A percentile compares a stretch with the other conserved stretches of the same genome.
These are phyloP conservation scores for Colostygia pectinataria DNA, from an alignment of 2,888 invertebrate species.

Conservation along the genomic window DNA sequence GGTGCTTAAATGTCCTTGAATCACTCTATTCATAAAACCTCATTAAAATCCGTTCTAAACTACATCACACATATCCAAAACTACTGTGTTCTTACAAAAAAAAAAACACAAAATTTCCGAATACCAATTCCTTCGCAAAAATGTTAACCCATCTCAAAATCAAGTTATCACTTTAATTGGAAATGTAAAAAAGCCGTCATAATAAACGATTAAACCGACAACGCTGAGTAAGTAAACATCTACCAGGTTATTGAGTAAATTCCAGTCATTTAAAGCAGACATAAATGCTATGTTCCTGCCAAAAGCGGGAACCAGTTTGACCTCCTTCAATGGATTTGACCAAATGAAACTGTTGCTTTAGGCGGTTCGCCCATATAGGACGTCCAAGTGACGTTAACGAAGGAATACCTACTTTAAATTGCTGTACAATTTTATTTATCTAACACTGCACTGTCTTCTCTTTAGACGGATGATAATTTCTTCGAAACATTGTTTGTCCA, in stretches of 20 bases:
- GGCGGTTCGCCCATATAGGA: too few relatives aligned
- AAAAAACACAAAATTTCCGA: constrained; percentile 7
- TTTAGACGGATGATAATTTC: too few relatives aligned
- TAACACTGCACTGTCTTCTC: too few relatives aligned
- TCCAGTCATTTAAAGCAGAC: constrained; percentile 28
- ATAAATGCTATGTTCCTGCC: constrained; percentile 33
- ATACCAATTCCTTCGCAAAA: constrained; percentile 10
- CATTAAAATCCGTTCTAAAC: too few relatives aligned
- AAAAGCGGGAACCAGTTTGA: constrained; percentile 18
- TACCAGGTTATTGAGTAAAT: constrained; percentile 13
- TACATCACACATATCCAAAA: too few relatives aligned
- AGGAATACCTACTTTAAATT: too few relatives aligned
- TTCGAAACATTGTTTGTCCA: too few relatives aligned
- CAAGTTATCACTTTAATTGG: constrained; percentile 15
- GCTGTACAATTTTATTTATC: too few relatives aligned
- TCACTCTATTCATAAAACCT: too few relatives aligned
- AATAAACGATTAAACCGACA: constrained; percentile 30
- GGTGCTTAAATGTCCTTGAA: too few relatives aligned
- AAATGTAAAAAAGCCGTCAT: constrained; percentile 19
- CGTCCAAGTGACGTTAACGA: too few relatives aligned
- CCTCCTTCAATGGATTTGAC: constrained; percentile 14
- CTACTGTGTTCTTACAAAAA: too few relatives aligned
- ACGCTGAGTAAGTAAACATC: constrained; percentile 17
- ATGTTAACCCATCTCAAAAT: constrained; percentile 8
- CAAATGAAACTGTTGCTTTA: constrained; percentile 5